Percentiles rank a stretch among this genome's conserved stretches.
phyloP scores from a whole-genome alignment of 1,140 invertebrate genomes.

The Schmidtea mediterranea region DNA sequence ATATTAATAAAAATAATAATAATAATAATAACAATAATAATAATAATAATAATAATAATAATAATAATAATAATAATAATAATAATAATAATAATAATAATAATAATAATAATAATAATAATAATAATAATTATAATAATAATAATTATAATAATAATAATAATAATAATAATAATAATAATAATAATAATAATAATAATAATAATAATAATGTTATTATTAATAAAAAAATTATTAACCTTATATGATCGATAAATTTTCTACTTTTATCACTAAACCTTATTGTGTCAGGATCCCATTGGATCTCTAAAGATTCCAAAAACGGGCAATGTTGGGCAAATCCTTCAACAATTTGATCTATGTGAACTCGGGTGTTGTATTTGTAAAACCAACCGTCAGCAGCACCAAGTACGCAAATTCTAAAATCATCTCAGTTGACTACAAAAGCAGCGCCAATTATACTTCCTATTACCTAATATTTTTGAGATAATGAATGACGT shows the following conservation, averaged over 20 bases:
- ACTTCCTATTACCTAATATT: slow-evolving; percentile 47
- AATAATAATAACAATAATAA: no score
- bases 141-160: no score
- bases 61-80: no score
- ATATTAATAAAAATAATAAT: no score
- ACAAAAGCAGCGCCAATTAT: neutral
- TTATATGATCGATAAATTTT: slow-evolving; percentile 35
- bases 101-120: no score
- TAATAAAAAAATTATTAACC: no score
- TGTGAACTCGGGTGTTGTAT: slow-evolving; percentile 41
- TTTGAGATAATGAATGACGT: slow-evolving; percentile 54
- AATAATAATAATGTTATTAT: no score
- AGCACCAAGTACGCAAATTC: slow-evolving; percentile 84
- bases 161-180: no score
- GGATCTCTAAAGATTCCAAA: slow-evolving; percentile 62
- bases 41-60: no score
- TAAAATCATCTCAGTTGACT: slow-evolving; percentile 25
- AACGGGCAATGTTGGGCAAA: slow-evolving; percentile 70
- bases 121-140: no score
- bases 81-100: no score
- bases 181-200: no score
- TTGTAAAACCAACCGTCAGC: slow-evolving; percentile 76
- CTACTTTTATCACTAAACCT: slow-evolving; percentile 95
- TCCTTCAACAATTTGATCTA: slow-evolving; percentile 86
- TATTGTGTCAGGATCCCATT: slow-evolving; percentile 92